These are phyloP conservation scores for Sebastes kiyomatsui DNA, from an alignment of 2,797 vertebrate genomes.

Conservation along the genomic window DNA sequence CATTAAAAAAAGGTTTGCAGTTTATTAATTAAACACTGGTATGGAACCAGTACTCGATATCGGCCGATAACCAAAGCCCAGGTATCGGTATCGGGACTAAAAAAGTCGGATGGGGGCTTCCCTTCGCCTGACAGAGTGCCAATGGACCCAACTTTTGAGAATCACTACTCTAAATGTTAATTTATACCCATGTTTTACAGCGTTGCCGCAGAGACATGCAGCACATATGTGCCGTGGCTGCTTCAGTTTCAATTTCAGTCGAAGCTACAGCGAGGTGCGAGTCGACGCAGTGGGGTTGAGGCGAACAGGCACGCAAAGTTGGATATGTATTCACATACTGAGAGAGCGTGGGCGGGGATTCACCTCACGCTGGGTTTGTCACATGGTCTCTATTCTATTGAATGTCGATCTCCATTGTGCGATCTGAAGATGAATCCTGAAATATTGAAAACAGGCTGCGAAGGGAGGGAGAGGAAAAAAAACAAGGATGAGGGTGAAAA, in stretches of 20 bases:
- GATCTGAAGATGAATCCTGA: neutral
- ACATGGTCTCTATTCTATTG: conserved; percentile 9
- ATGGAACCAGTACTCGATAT: accelerated
- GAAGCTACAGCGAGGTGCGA: neutral
- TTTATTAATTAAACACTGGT: too few species aligned
- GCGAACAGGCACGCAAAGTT: neutral
- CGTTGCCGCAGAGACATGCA: neutral
- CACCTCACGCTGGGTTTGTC: conserved; percentile 24
- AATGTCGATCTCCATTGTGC: conserved; percentile 4
- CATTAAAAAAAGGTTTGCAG: too few species aligned
- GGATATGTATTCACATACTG: conserved; percentile 27
- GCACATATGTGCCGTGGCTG: neutral
- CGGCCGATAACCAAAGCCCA: too few species aligned
- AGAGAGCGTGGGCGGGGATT: conserved; percentile 12
- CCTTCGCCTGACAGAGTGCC: accelerated
- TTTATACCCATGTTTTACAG: neutral
- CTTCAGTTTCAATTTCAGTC: neutral
- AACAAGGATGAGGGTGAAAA: neutral
- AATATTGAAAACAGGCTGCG: conserved; percentile 2
- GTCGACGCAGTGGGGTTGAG: neutral
- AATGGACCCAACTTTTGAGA: too few species aligned
- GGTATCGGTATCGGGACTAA: too few species aligned
- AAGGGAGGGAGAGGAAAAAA: neutral
- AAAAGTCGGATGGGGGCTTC: too few species aligned
- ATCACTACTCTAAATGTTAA: neutral